A percentile compares a stretch with the other conserved stretches of the same genome.
These are phyloP conservation scores for Heterotilapia buettikoferi DNA, from an alignment of 2,113 vertebrate species.

Conservation along the genomic window DNA sequence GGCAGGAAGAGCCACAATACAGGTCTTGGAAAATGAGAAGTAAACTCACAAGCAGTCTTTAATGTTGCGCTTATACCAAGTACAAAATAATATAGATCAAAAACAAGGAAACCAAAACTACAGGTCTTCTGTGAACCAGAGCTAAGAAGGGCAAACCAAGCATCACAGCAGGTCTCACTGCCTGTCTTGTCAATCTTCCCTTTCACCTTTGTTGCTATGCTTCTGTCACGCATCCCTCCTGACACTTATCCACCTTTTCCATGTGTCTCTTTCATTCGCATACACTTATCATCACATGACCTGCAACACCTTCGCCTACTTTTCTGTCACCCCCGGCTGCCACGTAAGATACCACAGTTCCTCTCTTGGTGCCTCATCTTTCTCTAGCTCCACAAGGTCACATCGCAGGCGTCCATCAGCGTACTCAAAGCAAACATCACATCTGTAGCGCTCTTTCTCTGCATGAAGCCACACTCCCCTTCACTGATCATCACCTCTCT, in stretches of 20 bases:
- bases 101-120: neutral
- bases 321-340: neutral
- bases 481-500: neutral
- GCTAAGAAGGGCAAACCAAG: fast-evolving
- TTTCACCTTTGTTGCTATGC: neutral
- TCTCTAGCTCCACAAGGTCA: neutral
- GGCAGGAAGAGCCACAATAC: neutral
- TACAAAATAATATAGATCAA: neutral
- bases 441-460: neutral
- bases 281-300: neutral
- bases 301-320: neutral
- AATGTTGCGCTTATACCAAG: neutral
- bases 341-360: neutral
- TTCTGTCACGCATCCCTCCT: neutral
- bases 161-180: neutral
- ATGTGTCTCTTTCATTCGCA: neutral
- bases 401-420: neutral
- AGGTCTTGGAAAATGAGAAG: neutral
- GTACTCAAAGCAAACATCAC: neutral
- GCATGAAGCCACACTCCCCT: neutral
- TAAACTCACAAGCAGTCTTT: neutral
- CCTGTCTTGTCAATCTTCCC: fast-evolving
- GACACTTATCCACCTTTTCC: neutral
- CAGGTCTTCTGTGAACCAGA: neutral
- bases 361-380: neutral